Percentiles rank a stretch among this genome's conserved stretches.
Conservation (phyloP, 2,797 vertebrate genomes). For the Acipenser ruthenus region DNA sequence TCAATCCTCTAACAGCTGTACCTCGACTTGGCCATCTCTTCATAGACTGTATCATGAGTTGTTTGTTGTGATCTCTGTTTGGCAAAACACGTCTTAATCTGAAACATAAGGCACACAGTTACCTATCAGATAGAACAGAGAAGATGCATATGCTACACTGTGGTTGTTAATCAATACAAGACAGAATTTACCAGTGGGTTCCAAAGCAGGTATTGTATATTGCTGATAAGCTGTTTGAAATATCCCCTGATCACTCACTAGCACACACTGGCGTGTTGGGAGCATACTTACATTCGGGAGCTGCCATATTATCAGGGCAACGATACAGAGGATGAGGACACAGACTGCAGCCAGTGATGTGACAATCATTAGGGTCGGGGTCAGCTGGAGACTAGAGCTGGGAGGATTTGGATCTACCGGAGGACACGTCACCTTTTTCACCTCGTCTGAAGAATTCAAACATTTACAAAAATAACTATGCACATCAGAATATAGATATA, state of each 20-base stretch:
- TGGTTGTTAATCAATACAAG: no score
- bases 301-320: constrained; percentile 6
- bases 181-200: no score
- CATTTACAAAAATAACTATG: no score
- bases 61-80: neutral
- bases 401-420: no score
- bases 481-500: no score
- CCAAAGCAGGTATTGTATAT: neutral
- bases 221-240: constrained; percentile 6
- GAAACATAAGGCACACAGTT: neutral
- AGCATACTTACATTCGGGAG: constrained; percentile 6
- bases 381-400: neutral
- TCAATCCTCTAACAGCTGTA: no score
- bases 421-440: no score
- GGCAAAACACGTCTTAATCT: neutral
- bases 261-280: constrained; percentile 3
- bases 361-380: neutral
- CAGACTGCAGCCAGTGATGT: neutral
- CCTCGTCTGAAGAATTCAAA: no score
- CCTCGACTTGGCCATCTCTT: neutral
- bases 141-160: neutral
- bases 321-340: neutral
- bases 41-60: neutral
- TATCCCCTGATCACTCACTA: constrained; percentile 5
- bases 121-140: constrained; percentile 11